A percentile compares a stretch with the other conserved stretches of the same genome.
These are phyloP conservation scores for Micropterix aruncella DNA, from an alignment of 2,888 invertebrate species.

Conservation along the genomic window DNA sequence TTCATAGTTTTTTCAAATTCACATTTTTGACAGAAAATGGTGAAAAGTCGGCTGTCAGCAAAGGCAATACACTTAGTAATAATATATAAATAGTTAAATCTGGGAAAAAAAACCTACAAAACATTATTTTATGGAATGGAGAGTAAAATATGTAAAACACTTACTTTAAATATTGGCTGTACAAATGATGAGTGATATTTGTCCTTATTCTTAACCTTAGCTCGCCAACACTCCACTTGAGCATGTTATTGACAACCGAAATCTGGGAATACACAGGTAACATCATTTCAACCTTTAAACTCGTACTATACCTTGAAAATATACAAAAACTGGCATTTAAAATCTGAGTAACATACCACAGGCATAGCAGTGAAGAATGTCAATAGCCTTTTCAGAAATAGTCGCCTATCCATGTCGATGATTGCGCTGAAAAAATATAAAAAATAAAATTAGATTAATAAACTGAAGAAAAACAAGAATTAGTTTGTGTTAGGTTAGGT, in stretches of 20 bases:
- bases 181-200: constrained; percentile 74
- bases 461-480: too few species aligned
- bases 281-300: too few species aligned
- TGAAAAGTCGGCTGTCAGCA: too few species aligned
- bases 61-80: too few species aligned
- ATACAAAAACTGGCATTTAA: too few species aligned
- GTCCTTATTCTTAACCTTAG: constrained; percentile 82
- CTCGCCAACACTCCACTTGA: constrained; percentile 92
- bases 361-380: constrained; percentile 80
- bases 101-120: not conserved
- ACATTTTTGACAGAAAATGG: too few species aligned
- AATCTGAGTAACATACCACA: constrained; percentile 56
- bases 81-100: not conserved
- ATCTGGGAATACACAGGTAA: too few species aligned
- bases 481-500: too few species aligned
- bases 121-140: too few species aligned
- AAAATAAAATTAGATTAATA: too few species aligned
- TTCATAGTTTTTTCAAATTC: too few species aligned
- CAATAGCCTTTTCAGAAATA: constrained; percentile 62
- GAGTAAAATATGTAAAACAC: constrained; percentile 23
- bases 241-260: constrained; percentile 82
- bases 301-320: too few species aligned
- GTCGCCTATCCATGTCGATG: constrained; percentile 67
- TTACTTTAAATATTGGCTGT: constrained; percentile 87
- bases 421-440: constrained; percentile 87